Evolutionary conservation across 2,113 vertebrate species (phyloP).

Genomic region (Corythaixoides concolor): DNA sequence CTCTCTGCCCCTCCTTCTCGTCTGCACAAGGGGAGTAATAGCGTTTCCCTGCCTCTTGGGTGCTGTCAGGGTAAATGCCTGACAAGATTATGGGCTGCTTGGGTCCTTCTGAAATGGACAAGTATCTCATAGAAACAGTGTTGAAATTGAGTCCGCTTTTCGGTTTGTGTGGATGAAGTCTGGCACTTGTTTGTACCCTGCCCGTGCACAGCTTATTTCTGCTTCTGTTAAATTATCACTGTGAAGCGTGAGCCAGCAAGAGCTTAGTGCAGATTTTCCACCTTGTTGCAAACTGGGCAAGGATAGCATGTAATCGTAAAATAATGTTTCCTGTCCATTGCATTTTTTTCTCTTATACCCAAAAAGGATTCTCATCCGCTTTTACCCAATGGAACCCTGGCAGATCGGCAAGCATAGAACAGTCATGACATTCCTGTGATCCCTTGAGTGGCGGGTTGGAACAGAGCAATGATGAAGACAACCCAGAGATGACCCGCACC

Average conservation of each 20-base stretch:
- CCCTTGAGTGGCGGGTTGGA: rapidly evolving
- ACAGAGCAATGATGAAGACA: background rate
- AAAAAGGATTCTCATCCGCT: conserved; percentile 83
- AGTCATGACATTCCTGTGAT: conserved; percentile 87
- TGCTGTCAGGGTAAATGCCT: background rate
- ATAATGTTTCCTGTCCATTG: background rate
- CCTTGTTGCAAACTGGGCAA: background rate
- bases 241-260: background rate
- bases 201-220: background rate
- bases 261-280: background rate
- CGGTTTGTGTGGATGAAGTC: background rate
- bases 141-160: background rate
- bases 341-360: background rate
- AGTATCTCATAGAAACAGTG: background rate
- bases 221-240: background rate
- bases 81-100: background rate
- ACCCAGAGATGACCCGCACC: background rate
- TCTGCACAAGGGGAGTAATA: background rate
- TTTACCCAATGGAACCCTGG: conserved; percentile 83
- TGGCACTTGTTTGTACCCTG: background rate
- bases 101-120: background rate
- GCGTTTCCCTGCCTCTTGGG: background rate
- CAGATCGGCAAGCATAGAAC: conserved; percentile 92
- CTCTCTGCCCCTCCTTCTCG: background rate
- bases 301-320: background rate